These are phyloP conservation scores for Pectinophora gossypiella DNA, from an alignment of 1,140 invertebrate species.

Conservation along the genomic window DNA sequence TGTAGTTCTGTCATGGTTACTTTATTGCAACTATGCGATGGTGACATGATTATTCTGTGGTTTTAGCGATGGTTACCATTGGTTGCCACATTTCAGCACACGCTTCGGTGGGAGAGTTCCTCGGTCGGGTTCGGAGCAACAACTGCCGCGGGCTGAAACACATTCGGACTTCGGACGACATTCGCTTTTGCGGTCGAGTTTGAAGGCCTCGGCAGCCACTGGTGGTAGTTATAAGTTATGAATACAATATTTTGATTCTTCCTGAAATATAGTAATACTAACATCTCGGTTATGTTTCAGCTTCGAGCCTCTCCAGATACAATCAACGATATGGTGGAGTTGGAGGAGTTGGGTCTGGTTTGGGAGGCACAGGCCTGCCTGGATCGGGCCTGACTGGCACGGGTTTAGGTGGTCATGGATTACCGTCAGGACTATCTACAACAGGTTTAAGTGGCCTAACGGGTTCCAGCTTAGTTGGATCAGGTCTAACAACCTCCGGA, in stretches of 20 bases:
- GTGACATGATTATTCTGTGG: not conserved
- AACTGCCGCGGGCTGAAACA: constrained; percentile 88
- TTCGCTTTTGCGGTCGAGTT: constrained; percentile 84
- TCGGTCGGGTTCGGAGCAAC: constrained; percentile 89
- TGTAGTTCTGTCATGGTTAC: not conserved
- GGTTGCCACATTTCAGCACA: constrained; percentile 28
- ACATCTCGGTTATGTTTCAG: constrained; percentile 28
- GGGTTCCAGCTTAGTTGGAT: constrained; percentile 59
- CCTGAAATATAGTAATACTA: not conserved
- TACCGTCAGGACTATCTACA: constrained; percentile 55
- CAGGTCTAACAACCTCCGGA: constrained; percentile 53
- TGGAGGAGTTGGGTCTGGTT: constrained; percentile 46
- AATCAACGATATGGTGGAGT: constrained; percentile 62
- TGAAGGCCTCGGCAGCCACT: constrained; percentile 77
- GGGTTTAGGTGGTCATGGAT: constrained; percentile 40
- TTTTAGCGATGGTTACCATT: constrained; percentile 3
- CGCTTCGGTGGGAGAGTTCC: constrained; percentile 77
- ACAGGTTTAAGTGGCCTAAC: constrained; percentile 56
- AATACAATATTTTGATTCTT: not conserved
- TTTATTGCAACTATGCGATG: not conserved
- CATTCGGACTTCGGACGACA: constrained; percentile 82
- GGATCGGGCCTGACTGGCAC: constrained; percentile 40
- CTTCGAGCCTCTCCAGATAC: constrained; percentile 57
- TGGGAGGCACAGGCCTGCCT: constrained; percentile 45
- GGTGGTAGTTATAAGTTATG: constrained; percentile 29